Percentiles rank a stretch among this genome's conserved stretches.
Conservation (phyloP, 2,888 invertebrate species). For the Schrankia costaestrigalis region DNA sequence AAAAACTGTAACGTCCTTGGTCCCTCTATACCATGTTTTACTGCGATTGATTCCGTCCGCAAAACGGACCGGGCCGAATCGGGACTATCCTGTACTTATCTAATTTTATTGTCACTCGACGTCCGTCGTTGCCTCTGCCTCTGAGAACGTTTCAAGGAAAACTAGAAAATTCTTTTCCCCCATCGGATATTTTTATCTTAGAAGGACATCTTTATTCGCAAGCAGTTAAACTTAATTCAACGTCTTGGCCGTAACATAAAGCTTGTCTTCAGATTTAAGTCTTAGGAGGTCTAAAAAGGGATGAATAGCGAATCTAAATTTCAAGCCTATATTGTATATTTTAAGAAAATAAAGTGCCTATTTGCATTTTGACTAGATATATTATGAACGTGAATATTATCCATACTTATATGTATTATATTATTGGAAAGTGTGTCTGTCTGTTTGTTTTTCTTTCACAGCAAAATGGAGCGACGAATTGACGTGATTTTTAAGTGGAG, state of each 20-base stretch:
- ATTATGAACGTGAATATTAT: too few species aligned
- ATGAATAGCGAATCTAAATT: not conserved
- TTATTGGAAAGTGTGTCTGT: too few species aligned
- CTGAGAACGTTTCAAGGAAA: slow-evolving; percentile 51
- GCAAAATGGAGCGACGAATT: too few species aligned
- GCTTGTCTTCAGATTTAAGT: slow-evolving; percentile 38
- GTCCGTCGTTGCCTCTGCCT: slow-evolving; percentile 59
- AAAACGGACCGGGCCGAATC: slow-evolving; percentile 62
- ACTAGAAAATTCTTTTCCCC: slow-evolving; percentile 64
- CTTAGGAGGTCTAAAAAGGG: slow-evolving; percentile 42
- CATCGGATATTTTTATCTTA: slow-evolving; percentile 65
- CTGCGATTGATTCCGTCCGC: slow-evolving; percentile 76
- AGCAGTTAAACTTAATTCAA: slow-evolving; percentile 73
- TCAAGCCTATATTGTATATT: too few species aligned
- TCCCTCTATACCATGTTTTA: slow-evolving; percentile 64
- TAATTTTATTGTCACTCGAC: slow-evolving; percentile 78
- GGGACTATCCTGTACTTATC: slow-evolving; percentile 75
- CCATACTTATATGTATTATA: too few species aligned
- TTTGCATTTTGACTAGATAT: too few species aligned
- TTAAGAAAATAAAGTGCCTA: too few species aligned
- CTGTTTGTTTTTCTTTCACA: too few species aligned
- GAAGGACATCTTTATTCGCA: slow-evolving; percentile 71
- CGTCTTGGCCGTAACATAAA: slow-evolving; percentile 59
- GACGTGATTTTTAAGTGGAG: too few species aligned
- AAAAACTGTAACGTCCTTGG: slow-evolving; percentile 29